phyloP scores from a whole-genome alignment of 1,140 invertebrate genomes.

The Brachionus sp. region DNA sequence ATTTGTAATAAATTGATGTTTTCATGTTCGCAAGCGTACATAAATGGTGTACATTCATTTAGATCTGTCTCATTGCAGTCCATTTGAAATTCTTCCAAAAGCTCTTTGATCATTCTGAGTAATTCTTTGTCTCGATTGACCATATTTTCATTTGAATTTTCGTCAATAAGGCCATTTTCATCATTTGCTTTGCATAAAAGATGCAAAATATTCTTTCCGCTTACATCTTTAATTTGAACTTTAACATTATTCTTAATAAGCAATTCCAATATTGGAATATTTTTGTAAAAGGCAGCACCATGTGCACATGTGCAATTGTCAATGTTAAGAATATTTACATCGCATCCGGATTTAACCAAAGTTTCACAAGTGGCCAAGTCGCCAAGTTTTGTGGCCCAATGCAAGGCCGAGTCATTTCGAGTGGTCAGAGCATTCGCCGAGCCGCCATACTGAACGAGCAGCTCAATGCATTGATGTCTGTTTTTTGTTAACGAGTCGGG shows the following conservation, averaged over 20 bases:
- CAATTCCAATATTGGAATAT: slow-evolving; percentile 4
- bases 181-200: slow-evolving; percentile 23
- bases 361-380: slow-evolving; percentile 26
- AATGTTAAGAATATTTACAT: background rate
- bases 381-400: slow-evolving; percentile 32
- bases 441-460: background rate
- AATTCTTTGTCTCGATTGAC: background rate
- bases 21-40: slow-evolving; percentile 42
- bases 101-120: background rate
- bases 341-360: background rate
- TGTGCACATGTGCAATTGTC: slow-evolving; percentile 42
- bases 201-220: slow-evolving; percentile 43
- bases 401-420: background rate
- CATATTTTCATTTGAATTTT: background rate
- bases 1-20: slow-evolving; percentile 24
- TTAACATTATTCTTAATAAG: slow-evolving; percentile 1
- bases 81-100: background rate
- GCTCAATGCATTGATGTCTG: background rate
- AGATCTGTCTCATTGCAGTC: slow-evolving; percentile 9
- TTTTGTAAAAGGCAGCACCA: slow-evolving; percentile 43
- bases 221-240: background rate
- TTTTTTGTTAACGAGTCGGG: slow-evolving; percentile 29
- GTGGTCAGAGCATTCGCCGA: background rate
- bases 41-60: background rate
- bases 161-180: background rate